Evolutionary conservation across 2,888 invertebrate species (phyloP), one percentile per base, ranked within the genome.

Genomic region (Cacoxenus indagator): DNA sequence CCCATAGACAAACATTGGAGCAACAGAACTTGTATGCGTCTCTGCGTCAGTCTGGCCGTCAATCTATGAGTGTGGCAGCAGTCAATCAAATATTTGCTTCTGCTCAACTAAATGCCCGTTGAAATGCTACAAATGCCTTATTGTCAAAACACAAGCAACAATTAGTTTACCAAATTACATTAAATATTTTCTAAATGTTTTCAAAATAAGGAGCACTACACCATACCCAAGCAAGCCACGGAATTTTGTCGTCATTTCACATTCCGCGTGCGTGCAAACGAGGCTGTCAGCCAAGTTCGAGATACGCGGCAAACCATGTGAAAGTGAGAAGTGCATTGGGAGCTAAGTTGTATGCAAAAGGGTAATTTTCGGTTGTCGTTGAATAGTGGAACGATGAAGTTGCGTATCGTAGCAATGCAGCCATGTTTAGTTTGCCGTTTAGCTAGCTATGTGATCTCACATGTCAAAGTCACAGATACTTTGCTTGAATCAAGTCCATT

Each of bases 71-170:
- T n/a, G n/a, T n/a, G n/a, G n/a, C n/a, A n/a, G 61, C 67, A 80
- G 80, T 80, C 80, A 80, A 81, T 80, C 81, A 80, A 80, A 81
- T 54, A 57, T n/a, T 14, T 29, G 62, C 67, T 70, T 19, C 59
- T 46, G 46, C 69, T 48, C 54, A 37, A 51, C 43, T 24, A 24
- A 8, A 43, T 11, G 61, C n/a, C 46, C 45, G 81, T 78, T 80
- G 81, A 83, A 81, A 81, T 81, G 82, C 83, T 83, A 85, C 85
- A 84, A 85, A 85, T 85, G 84, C 84, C 85, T 79, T 83, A 84
- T 84, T 85, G 85, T 85, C 85, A 85, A 85, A 85, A 85, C 85
- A 85, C 78, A 75, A 79, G 78, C 82, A 79, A 84, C 84, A 85
- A 85, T 84, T 84, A 85, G 85, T 84, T 84, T 84, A 84, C 83